Base-by-base conservation (phyloP, 2,888 invertebrate genomes). In the Clepsis dumicolana region DNA sequence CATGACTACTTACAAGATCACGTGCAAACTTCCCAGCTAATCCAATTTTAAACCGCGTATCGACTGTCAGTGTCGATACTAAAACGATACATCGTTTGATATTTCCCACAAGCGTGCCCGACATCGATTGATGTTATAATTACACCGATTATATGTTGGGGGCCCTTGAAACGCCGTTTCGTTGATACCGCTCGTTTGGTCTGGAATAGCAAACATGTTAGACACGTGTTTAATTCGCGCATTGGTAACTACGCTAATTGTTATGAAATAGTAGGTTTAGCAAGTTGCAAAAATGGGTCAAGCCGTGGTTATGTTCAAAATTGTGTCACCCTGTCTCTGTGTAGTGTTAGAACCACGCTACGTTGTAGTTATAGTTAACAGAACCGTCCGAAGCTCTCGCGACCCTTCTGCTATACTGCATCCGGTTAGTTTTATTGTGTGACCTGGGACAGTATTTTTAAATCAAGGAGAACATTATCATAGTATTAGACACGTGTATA, bases 71-170 rank as follows among this genome's bases (percentile, higher is more conserved):
- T 16, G 38, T 35, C 21, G 54, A 60, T 48, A 21, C 21, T 18
- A 8, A 12, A 48, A 21, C 48, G 48, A 21, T 60, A 27, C 35
- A 48, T 44, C 65, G 61, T 53, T 44, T 29, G 63, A 44, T 52
- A 59, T 68, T 53, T 32, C 52, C 41, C 57, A n/a, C n/a, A 63
- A 57, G 52, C 63, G 52, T 44, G 53, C 35, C 64, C n/a, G 57
- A 57, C 57, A 67, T 38, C 67, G 67, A 67, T 67, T 38, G 54
- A 61, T 38, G 24, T 63, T 68, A 68, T 68, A 63, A 68, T 63
- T 68, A 18, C 50, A 64, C 21, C 63, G 63, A 68, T 68, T 68
- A 64, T 64, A 25, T 14, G 41, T 41, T 64, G 32, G 59, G 59
- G 52, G 59, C 68, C 64, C 63, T 68, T 64, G 68, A 68, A 53